phyloP scores from a whole-genome alignment of 2,113 vertebrate species.

The Pyxicephalus adspersus region DNA sequence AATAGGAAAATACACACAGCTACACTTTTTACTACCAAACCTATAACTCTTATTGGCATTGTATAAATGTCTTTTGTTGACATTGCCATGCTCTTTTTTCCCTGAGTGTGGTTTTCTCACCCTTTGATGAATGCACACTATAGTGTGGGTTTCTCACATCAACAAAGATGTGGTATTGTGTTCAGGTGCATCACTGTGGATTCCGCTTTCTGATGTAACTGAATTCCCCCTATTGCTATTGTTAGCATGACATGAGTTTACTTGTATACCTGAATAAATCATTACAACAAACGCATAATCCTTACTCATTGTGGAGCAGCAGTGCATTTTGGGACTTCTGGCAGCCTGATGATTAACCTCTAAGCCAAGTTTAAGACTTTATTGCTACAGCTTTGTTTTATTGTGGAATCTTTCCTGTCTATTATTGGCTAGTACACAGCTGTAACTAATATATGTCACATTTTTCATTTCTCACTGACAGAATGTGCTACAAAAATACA shows the following conservation, averaged over 20 bases:
- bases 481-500: background rate
- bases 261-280: slow-evolving; percentile 44
- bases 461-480: background rate
- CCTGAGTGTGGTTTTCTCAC: background rate
- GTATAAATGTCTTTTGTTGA: no score
- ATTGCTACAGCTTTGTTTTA: slow-evolving; percentile 17
- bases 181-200: slow-evolving; percentile 29
- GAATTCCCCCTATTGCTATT: slow-evolving; percentile 26
- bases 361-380: background rate
- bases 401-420: background rate
- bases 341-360: slow-evolving; percentile 11
- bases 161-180: background rate
- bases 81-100: no score
- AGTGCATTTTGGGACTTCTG: slow-evolving; percentile 25
- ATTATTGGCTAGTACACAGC: background rate
- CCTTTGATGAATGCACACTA: background rate
- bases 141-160: slow-evolving; percentile 13
- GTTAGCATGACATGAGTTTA: slow-evolving; percentile 30
- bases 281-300: slow-evolving; percentile 38
- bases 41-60: no score
- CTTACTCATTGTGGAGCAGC: slow-evolving; percentile 29
- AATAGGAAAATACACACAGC: no score
- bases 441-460: background rate
- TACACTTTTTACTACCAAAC: no score
- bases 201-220: slow-evolving; percentile 34